phyloP scores from a whole-genome alignment of 2,888 invertebrate species.

The Yponomeuta cagnagella region DNA sequence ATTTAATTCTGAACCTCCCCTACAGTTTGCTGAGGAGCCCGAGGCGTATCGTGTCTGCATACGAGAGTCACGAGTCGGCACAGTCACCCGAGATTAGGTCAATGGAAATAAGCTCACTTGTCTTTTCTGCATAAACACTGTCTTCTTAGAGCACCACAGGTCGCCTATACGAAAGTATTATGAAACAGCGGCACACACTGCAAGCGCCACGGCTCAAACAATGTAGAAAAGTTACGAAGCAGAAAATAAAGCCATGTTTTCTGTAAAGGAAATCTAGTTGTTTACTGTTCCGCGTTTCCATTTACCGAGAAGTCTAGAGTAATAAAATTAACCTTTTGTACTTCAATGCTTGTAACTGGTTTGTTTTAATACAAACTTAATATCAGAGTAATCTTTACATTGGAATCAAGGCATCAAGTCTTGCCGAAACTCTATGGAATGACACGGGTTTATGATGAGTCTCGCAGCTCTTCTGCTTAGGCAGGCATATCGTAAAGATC shows the following conservation, averaged over 20 bases:
- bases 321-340: neutral
- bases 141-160: constrained; percentile 19
- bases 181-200: neutral
- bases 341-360: neutral
- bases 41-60: neutral
- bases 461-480: neutral
- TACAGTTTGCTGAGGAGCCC: neutral
- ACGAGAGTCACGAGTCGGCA: neutral
- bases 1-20: neutral
- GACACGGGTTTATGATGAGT: neutral
- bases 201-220: neutral
- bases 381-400: too few relatives aligned
- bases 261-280: neutral
- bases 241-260: neutral
- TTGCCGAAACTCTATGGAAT: neutral
- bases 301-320: neutral
- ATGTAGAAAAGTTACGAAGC: neutral
- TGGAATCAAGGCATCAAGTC: neutral
- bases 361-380: too few relatives aligned
- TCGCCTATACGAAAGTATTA: constrained; percentile 19
- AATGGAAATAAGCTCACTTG: constrained; percentile 47
- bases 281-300: neutral
- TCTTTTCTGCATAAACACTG: constrained; percentile 40
- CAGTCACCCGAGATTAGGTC: constrained; percentile 39
- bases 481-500: constrained; percentile 1